A percentile compares a stretch with the other conserved stretches of the same genome.
Conservation (phyloP, 2,888 invertebrate genomes). For the Ectropis crepuscularia region DNA sequence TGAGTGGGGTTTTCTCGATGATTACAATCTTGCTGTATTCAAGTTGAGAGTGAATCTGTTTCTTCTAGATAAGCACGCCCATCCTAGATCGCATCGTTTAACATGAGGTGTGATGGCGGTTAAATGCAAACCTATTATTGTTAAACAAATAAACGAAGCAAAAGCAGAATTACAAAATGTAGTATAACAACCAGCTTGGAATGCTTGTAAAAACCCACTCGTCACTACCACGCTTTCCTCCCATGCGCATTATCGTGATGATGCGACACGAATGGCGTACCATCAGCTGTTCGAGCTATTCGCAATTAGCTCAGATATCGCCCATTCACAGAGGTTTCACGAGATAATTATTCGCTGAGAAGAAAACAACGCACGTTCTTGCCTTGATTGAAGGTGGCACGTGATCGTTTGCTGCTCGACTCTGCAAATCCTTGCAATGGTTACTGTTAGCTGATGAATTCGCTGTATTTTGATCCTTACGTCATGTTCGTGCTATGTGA, state of each 20-base stretch:
- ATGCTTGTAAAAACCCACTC: conserved; percentile 40
- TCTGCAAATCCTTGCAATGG: not conserved
- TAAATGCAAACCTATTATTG: not conserved
- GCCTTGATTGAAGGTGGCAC: conserved; percentile 21
- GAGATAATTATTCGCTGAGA: conserved; percentile 52
- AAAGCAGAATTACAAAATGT: conserved; percentile 20
- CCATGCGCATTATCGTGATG: conserved; percentile 66
- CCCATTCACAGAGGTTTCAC: conserved; percentile 66
- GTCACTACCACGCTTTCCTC: conserved; percentile 69
- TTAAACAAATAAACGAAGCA: conserved; percentile 1
- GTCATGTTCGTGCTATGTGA: not conserved
- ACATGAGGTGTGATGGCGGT: not conserved
- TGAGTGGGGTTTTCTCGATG: too few species aligned
- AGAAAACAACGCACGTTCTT: conserved; percentile 17
- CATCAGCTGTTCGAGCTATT: conserved; percentile 77
- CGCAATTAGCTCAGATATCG: conserved; percentile 70
- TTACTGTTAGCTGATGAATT: not conserved
- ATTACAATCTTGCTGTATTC: too few species aligned
- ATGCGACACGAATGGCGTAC: conserved; percentile 68
- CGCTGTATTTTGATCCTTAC: not conserved
- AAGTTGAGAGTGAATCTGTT: too few species aligned
- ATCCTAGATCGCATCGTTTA: too few species aligned
- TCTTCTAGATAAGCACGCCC: too few species aligned
- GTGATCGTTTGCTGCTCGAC: conserved; percentile 5
- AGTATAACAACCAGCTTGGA: conserved; percentile 25